Percentiles rank a stretch among this genome's conserved stretches.
phyloP scores from a whole-genome alignment of 2,797 vertebrate species.

The Scolopax bukidnonensis region DNA sequence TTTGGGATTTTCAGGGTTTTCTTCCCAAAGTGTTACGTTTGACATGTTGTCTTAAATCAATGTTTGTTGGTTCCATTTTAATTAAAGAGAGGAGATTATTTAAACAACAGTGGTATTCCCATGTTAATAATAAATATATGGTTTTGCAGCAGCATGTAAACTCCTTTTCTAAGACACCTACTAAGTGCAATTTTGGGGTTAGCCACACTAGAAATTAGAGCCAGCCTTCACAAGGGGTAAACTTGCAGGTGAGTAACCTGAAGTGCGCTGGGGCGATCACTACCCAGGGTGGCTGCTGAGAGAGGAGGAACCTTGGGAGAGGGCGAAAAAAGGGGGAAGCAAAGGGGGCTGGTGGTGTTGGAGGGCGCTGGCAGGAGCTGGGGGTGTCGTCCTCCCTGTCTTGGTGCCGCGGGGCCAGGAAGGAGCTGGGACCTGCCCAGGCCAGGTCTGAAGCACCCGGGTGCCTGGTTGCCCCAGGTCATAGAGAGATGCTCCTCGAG shows the following conservation, averaged over 20 bases:
- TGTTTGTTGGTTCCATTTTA: neutral
- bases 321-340: neutral
- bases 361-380: neutral
- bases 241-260: neutral
- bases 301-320: neutral
- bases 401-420: neutral
- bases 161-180: neutral
- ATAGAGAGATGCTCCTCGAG: neutral
- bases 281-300: neutral
- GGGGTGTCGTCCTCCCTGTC: neutral
- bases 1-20: neutral
- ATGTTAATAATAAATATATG: neutral
- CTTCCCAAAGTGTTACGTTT: neutral
- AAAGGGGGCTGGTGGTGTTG: fast-evolving
- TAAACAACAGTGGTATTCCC: neutral
- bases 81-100: neutral
- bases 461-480: neutral
- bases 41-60: neutral
- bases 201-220: neutral
- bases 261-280: neutral
- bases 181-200: neutral
- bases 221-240: neutral
- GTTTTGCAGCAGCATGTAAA: neutral
- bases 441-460: neutral
- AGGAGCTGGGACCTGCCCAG: neutral